Evolutionary conservation across 2,797 vertebrate species (phyloP), one percentile per base, ranked within the genome.

Genomic region (Gadopsis bispinosus): DNA sequence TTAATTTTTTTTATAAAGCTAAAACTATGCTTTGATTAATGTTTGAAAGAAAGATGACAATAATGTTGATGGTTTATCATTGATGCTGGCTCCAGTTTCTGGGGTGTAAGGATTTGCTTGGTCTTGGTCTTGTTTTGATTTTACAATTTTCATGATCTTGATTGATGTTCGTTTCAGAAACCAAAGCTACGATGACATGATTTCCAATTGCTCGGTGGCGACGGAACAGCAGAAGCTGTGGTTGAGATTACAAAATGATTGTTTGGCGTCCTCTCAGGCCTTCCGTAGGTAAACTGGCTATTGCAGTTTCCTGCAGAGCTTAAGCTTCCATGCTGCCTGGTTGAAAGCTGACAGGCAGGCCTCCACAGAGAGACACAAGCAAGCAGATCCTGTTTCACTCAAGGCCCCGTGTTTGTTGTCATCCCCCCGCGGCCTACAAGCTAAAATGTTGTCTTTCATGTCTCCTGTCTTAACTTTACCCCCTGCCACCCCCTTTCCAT

Each of bases 371-470:
- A 73, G 22, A 64, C 19, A 11, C 55, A 9, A 22, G 51, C 51
- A 22, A 0, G 3, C n/a, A n/a, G 75, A 83, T 91, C 89, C 55
- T 0, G 59, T 93, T 90, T 89, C 88, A 80, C 76, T 70, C 39
- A 0, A 65, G 71, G 73, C 65, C 66, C 29, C 45, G 8, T 87
- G 90, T 89, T 88, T 92, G 87, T 93, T 90, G 88, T 88, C 62
- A 10, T 81, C 87, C 80, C 90, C 90, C 87, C 1, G 54, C 62
- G 69, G 85, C 88, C 83, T 85, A 88, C 91, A 85, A 87, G 84
- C 77, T 84, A 62, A 85, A 86, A 83, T 64, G 77, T 72, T 62
- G 83, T 87, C 88, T 83, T 80, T 83, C 61, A 65, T 76, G 75
- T 84, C 65, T 75, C 72, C 75, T 69, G 20, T 79, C 87, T 39